phyloP scores from a whole-genome alignment of 2,113 vertebrate species.

The Sylvietta virens region DNA sequence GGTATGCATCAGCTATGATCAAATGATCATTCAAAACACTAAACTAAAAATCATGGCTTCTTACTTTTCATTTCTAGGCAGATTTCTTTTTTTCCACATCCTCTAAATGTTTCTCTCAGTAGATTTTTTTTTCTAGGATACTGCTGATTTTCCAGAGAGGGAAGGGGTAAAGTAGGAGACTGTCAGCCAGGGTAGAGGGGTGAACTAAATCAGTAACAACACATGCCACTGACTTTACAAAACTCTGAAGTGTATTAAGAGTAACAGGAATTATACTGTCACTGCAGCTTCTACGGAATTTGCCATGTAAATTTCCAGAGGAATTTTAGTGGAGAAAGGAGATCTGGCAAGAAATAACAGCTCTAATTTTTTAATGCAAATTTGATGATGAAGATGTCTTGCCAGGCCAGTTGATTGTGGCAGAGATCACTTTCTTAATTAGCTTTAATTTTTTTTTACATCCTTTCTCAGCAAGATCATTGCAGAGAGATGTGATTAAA shows the following conservation, averaged over 20 bases:
- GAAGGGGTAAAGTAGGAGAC: background rate
- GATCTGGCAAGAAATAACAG: background rate
- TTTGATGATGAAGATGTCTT: background rate
- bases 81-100: background rate
- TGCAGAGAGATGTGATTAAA: background rate
- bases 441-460: background rate
- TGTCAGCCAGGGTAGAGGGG: background rate
- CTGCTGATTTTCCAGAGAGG: background rate
- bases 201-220: background rate
- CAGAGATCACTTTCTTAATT: background rate
- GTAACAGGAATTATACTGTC: background rate
- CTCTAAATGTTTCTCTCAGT: background rate
- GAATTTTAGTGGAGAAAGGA: background rate
- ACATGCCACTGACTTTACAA: background rate
- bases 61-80: background rate
- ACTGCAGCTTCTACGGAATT: background rate
- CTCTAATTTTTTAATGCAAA: background rate
- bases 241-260: background rate
- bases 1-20: background rate
- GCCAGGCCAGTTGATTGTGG: background rate
- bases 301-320: background rate
- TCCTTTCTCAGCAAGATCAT: background rate
- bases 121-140: background rate
- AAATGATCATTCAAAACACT: background rate
- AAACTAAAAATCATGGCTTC: background rate